Conservation (phyloP, 30 jellyfish, hydroid and myxozoan species). For the Nemopilema nomurai region DNA sequence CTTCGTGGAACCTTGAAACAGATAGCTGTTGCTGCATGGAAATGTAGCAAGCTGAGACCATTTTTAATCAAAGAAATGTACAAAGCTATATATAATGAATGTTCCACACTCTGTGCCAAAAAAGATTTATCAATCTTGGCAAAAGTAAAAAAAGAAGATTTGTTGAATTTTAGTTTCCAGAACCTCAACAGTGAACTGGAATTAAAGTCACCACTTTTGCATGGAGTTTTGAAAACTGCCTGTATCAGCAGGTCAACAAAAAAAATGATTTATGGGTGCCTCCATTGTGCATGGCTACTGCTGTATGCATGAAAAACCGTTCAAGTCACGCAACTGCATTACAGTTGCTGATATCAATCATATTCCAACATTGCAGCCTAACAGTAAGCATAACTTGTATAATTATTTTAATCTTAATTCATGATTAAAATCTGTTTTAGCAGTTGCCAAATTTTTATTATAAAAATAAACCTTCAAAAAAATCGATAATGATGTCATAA, state of each 20-base stretch:
- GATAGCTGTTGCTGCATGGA: slow-evolving; percentile 36
- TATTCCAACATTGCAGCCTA: slow-evolving; percentile 27
- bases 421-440: not conserved
- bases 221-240: slow-evolving; percentile 20
- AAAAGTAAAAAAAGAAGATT: slow-evolving; percentile 6
- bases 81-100: not conserved
- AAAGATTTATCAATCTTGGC: slow-evolving; percentile 17
- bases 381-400: slow-evolving; percentile 6
- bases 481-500: not conserved
- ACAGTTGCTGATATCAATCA: slow-evolving; percentile 18
- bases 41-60: slow-evolving; percentile 1
- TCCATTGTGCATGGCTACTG: slow-evolving; percentile 21
- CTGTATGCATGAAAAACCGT: slow-evolving; percentile 8
- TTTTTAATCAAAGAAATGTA: not conserved
- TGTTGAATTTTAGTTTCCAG: slow-evolving; percentile 8
- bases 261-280: slow-evolving; percentile 7
- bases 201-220: slow-evolving; percentile 2
- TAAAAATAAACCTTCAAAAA: not conserved
- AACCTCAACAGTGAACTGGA: slow-evolving; percentile 14
- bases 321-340: slow-evolving; percentile 17
- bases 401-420: not conserved
- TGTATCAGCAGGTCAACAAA: slow-evolving; percentile 4
- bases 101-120: slow-evolving; percentile 7
- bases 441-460: not conserved
- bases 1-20: slow-evolving; percentile 24